Conservation (phyloP, 2,113 vertebrate species). For the Balaeniceps rex region DNA sequence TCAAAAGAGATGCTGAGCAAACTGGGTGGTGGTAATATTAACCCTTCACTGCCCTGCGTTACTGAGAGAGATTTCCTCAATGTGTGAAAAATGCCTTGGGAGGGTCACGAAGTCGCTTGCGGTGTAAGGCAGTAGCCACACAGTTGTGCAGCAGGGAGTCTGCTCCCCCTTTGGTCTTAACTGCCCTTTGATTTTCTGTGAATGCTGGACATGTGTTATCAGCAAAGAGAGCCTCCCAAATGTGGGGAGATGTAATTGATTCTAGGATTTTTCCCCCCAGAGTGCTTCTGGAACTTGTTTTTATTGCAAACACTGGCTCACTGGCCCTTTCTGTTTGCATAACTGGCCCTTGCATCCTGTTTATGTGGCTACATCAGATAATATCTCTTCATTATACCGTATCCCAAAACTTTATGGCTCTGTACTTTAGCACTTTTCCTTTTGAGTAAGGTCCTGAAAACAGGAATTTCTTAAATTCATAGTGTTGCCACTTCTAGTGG, state of each 20-base stretch:
- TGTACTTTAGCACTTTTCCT: neutral
- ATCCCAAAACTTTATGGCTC: neutral
- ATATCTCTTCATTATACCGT: neutral
- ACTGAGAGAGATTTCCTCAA: neutral
- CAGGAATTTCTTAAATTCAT: neutral
- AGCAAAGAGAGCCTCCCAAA: neutral
- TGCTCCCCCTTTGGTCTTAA: neutral
- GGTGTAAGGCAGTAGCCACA: neutral
- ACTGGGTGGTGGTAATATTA: conserved; percentile 12
- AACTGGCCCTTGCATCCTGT: neutral
- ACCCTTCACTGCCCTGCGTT: neutral
- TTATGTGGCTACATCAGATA: neutral
- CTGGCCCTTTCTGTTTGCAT: neutral
- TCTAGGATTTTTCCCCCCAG: neutral
- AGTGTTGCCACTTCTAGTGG: neutral
- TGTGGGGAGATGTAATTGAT: neutral
- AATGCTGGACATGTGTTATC: neutral
- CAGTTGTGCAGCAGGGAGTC: neutral
- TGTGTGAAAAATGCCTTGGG: neutral
- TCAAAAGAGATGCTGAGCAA: conserved; percentile 61
- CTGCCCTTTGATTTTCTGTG: neutral
- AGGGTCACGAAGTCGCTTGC: neutral
- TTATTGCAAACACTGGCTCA: neutral
- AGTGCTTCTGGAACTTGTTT: neutral
- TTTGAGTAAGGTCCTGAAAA: neutral